Evolutionary conservation across 2,888 invertebrate genomes (phyloP), one percentile per base, ranked within the genome.

Genomic region (Athetis lepigone): DNA sequence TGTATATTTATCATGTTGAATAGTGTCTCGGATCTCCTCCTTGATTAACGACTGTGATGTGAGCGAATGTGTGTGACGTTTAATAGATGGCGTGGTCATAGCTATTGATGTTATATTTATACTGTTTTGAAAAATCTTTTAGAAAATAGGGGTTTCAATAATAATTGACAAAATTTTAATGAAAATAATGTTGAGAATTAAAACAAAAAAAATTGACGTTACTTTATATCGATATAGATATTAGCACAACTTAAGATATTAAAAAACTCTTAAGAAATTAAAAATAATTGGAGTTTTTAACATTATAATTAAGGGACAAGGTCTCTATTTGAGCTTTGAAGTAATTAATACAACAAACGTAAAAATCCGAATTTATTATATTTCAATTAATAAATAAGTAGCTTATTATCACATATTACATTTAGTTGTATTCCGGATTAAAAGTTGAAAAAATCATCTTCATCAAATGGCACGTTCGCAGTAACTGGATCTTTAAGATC

Each of bases 401-500:
- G 8, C 21, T 61, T 52, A 56, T 42, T 49, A 21, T 13, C 45
- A 16, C 37, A 13, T 18, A 5, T 16, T 23, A 21, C 6, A 8
- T 47, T 59, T 69, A 49, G n/a, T 50, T 40, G 29, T 21, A 23
- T n/a, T 1, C 2, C 8, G 9, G 8, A 39, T 80, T 85, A 95
- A 82, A 95, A 95, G 78, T 94, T 93, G 66, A 95, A 95, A 71
- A 95, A 95, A 11, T 94, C 93, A 58, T 95, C 95, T 74, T 93
- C 92, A 71, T 94, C 94, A 49, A 85, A 91, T 0, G 83, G 81
- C 58, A 86, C 85, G 1, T 87, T 77, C 18, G 75, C 70, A 2
- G 76, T 61, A 6, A 82, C 83, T 2, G 85, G 71, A 8, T 79
- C 81, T 61, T 85, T 89, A 3, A 95, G 83, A 8, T 89, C 79